A percentile compares a stretch with the other conserved stretches of the same genome.
phyloP scores from a whole-genome alignment of 2,888 invertebrate species.

The Ichneumon xanthorius region DNA sequence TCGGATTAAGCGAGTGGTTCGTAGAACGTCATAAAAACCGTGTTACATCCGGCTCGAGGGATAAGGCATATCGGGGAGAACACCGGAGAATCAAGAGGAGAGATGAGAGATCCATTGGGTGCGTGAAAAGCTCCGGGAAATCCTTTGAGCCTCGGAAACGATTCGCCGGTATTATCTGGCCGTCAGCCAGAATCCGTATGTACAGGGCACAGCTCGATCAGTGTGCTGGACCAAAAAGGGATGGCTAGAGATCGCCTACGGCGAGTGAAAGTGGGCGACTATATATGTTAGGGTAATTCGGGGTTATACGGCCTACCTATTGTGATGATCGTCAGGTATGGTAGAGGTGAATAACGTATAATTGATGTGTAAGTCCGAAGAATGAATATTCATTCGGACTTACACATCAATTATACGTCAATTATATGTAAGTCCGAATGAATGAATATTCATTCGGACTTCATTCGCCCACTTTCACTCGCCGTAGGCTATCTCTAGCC shows the following conservation, averaged over 20 bases:
- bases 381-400: too few species aligned
- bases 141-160: slow-evolving; percentile 63
- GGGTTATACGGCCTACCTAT: too few species aligned
- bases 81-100: slow-evolving; percentile 54
- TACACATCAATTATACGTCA: too few species aligned
- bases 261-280: background rate
- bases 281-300: background rate
- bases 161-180: slow-evolving; percentile 66
- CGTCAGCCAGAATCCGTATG: slow-evolving; percentile 50
- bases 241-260: background rate
- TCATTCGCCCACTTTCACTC: background rate
- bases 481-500: background rate
- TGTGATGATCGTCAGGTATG: too few species aligned
- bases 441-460: too few species aligned
- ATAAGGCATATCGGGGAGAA: slow-evolving; percentile 42
- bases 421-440: too few species aligned
- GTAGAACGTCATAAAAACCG: background rate
- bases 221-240: background rate
- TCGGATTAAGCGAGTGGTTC: background rate
- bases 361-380: too few species aligned
- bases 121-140: slow-evolving; percentile 39
- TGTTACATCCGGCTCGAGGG: background rate
- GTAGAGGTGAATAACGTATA: too few species aligned
- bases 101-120: slow-evolving; percentile 19
- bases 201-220: slow-evolving; percentile 14